Base-by-base conservation (phyloP, 2,888 invertebrate genomes). In the Lepidocyrtinus sp. region DNA sequence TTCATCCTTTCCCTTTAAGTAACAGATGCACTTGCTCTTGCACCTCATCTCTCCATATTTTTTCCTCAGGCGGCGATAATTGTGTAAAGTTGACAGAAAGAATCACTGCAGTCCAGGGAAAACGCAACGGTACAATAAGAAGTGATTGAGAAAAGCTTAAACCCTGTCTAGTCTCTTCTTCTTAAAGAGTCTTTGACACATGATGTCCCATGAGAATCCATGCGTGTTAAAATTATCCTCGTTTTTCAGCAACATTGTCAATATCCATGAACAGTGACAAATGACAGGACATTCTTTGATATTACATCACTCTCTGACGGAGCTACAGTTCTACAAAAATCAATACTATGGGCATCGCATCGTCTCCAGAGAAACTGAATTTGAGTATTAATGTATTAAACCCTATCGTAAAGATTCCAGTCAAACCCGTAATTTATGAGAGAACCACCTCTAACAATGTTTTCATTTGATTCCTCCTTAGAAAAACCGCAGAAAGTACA, bases 191-290 rank as follows among this genome's bases (percentile, higher is more conserved):
- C 36, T 9, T 36, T 36, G 9, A n/a, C n/a, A 55, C 55, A n/a
- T 55, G 55, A n/a, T 9, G 55, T 55, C 55, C 55, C 55, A n/a
- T n/a, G 55, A n/a, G 9, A 55, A 55, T 12, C n/a, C n/a, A 55
- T 15, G 15, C 17, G 55, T n/a, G 17, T 2, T 7, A 17, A 55
- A 55, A 55, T 55, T 55, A 55, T 55, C 55, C 55, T 55, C 55
- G 17, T 55, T 55, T 55, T 55, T 55, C 55, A 55, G 55, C 55
- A 55, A 55, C 55, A 55, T n/a, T 55, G 55, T 55, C 55, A 55
- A 55, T n/a, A 55, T n/a, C n/a, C 55, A 55, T n/a, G 17, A 55
- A 55, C 9, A n/a, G 55, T n/a, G 55, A 55, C 55, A 55, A 55
- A 55, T 55, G 55, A 55, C 55, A 3, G 2, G 55, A 55, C 55